Percentiles rank a stretch among this genome's conserved stretches.
Conservation (phyloP, 2,797 vertebrate genomes). For the Lates japonicus region DNA sequence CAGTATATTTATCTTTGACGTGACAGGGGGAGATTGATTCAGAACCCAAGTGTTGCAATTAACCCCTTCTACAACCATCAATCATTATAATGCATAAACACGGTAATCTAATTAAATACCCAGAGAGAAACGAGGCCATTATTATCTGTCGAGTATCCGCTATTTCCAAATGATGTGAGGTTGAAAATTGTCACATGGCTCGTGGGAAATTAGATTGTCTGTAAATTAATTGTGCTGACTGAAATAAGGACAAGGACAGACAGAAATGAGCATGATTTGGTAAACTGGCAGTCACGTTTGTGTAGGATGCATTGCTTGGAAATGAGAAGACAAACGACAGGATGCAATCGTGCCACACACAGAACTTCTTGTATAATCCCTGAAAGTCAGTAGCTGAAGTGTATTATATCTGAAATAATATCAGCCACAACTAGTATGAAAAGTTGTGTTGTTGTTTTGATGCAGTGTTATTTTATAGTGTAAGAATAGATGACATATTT, state of each 20-base stretch:
- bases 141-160: constrained; percentile 57
- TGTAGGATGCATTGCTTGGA: not conserved
- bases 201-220: constrained; percentile 33
- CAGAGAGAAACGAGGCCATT: constrained; percentile 53
- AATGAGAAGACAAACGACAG: constrained; percentile 4
- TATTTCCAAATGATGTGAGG: constrained; percentile 46
- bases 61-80: constrained; percentile 71
- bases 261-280: not conserved
- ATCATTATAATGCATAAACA: constrained; percentile 65
- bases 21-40: constrained; percentile 61
- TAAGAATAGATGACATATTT: constrained; percentile 3
- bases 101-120: constrained; percentile 71
- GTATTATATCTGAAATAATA: not conserved
- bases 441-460: not conserved
- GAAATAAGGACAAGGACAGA: not conserved
- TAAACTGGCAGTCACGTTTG: not conserved
- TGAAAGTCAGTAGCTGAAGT: not conserved
- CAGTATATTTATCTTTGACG: constrained; percentile 58
- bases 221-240: constrained; percentile 31
- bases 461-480: not conserved
- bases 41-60: constrained; percentile 73
- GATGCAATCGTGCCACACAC: not conserved
- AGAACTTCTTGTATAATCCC: not conserved
- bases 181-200: constrained; percentile 26
- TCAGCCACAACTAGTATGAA: not conserved